Evolutionary conservation across 2,113 vertebrate species (phyloP).

Genomic region (Corydoras maculifer): DNA sequence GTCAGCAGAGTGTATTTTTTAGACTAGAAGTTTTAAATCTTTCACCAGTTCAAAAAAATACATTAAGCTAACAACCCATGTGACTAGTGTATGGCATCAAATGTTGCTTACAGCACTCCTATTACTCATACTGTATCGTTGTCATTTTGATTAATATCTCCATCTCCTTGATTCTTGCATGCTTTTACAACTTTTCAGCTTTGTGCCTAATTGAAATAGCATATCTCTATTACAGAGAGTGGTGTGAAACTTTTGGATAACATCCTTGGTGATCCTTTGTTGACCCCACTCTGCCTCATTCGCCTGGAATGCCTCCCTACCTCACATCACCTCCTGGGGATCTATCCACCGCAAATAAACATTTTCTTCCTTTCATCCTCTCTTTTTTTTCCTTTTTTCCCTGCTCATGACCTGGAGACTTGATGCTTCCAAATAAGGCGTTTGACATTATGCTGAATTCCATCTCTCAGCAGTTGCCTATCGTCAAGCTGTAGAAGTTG

Average conservation of each 20-base stretch:
- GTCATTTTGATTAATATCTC: conserved; percentile 14
- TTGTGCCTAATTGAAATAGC: conserved; percentile 12
- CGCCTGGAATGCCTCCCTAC: conserved; percentile 45
- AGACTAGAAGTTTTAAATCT: too few relatives aligned
- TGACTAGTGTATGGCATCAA: too few relatives aligned
- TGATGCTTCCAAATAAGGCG: conserved; percentile 43
- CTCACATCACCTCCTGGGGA: conserved; percentile 42
- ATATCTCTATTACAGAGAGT: conserved; percentile 24
- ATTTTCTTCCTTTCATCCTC: conserved; percentile 43
- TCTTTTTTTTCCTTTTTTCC: conserved; percentile 26
- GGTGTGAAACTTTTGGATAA: conserved; percentile 37
- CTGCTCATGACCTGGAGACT: conserved; percentile 25
- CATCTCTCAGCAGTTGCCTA: conserved; percentile 42
- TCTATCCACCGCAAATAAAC: conserved; percentile 47
- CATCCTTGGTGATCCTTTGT: conserved; percentile 39
- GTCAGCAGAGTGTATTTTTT: too few relatives aligned
- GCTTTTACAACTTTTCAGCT: conserved; percentile 4
- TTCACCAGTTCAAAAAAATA: too few relatives aligned
- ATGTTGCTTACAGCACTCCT: background rate
- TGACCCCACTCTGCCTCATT: conserved; percentile 41
- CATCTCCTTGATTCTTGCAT: conserved; percentile 1
- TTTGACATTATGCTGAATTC: conserved; percentile 38
- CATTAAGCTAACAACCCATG: too few relatives aligned
- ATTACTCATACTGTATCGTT: conserved; percentile 4
- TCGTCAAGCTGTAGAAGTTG: conserved; percentile 36